Conservation (phyloP, 2,797 vertebrate species). For the Lepilemur ruficaudatus region DNA sequence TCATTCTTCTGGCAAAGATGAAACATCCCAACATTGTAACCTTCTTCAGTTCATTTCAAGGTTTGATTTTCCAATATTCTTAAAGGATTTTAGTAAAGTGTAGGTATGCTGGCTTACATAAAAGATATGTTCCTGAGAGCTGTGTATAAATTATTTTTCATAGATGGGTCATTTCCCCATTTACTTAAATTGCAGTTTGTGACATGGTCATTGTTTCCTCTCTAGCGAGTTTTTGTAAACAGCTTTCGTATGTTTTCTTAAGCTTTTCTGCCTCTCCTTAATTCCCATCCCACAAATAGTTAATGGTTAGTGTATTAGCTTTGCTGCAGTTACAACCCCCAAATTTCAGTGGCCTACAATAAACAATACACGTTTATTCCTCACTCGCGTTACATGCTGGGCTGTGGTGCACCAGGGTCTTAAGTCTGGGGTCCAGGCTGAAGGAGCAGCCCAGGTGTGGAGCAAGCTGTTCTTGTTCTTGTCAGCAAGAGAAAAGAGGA, state of each 20-base stretch:
- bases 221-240: background rate
- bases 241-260: background rate
- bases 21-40: conserved; percentile 93
- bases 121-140: background rate
- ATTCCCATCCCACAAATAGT: background rate
- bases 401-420: background rate
- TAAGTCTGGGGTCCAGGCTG: background rate
- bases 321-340: background rate
- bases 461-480: background rate
- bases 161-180: background rate
- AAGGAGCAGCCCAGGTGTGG: background rate
- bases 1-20: conserved; percentile 91
- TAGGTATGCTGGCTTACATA: background rate
- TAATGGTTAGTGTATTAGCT: background rate
- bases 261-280: background rate
- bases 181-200: background rate
- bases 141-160: background rate
- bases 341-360: background rate
- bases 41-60: conserved; percentile 91
- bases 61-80: conserved; percentile 81
- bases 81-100: background rate
- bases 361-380: background rate
- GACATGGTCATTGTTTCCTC: background rate
- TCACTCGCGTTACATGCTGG: background rate
- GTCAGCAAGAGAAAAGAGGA: background rate